Evolutionary conservation across 2,113 vertebrate species (phyloP).

Genomic region (Grus americana): DNA sequence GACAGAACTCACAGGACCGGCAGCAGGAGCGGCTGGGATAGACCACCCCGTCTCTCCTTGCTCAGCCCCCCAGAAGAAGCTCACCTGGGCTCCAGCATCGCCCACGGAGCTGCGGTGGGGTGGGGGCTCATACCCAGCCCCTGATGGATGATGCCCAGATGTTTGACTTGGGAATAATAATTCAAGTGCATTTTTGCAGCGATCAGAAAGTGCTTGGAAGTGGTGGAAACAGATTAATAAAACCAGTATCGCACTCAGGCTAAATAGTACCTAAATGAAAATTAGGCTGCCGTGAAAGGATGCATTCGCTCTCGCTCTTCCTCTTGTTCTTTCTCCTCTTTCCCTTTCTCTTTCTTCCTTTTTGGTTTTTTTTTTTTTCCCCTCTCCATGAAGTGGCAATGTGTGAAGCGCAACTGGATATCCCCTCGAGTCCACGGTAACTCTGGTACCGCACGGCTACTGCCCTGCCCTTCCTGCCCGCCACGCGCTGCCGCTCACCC

Average conservation of each 20-base stretch:
- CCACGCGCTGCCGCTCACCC: not conserved
- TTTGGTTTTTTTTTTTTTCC: no score
- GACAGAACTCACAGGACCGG: not conserved
- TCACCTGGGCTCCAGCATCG: not conserved
- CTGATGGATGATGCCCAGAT: not conserved
- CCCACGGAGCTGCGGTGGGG: not conserved
- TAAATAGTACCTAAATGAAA: not conserved
- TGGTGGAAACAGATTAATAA: not conserved
- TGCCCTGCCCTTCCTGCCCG: no score
- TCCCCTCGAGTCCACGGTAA: not conserved
- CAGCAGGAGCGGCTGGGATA: no score
- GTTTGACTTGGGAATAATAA: not conserved
- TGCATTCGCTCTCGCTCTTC: not conserved
- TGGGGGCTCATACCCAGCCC: not conserved
- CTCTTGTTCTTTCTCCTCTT: not conserved
- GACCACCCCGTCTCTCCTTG: no score
- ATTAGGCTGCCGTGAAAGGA: not conserved
- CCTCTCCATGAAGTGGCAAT: not conserved
- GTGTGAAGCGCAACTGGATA: not conserved
- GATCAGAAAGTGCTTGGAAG: not conserved
- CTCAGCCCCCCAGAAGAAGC: not conserved
- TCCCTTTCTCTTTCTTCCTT: not conserved
- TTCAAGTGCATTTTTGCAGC: not conserved
- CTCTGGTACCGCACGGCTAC: no score
- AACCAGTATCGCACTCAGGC: not conserved